phyloP scores from a whole-genome alignment of 2,113 vertebrate genomes.

The Ovis aries region ARS-UI_Ramb_v3.0 NC_056055.1:27448501-27449000 shows the following conservation, averaged over 20 bases:
- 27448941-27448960: neutral
- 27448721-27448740: slow-evolving; percentile 1
- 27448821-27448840: neutral
- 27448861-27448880: neutral
- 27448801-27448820: slow-evolving; percentile 38
- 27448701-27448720: slow-evolving; percentile 44
- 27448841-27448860: neutral
- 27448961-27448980: neutral
- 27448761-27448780: slow-evolving; percentile 36
- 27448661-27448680: slow-evolving; percentile 49
- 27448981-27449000: neutral
- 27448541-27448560: slow-evolving; percentile 6
- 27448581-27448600: slow-evolving; percentile 9
- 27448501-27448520: neutral
- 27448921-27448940: neutral
- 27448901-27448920: neutral
- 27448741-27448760: slow-evolving; percentile 59
- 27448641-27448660: neutral
- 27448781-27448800: slow-evolving; percentile 43
- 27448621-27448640: neutral
- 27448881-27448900: neutral
- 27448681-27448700: slow-evolving; percentile 32
- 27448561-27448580: neutral
- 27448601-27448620: neutral
- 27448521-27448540: neutral